Conservation (phyloP, 1,140 invertebrate species). For the Heliothis virescens region DNA sequence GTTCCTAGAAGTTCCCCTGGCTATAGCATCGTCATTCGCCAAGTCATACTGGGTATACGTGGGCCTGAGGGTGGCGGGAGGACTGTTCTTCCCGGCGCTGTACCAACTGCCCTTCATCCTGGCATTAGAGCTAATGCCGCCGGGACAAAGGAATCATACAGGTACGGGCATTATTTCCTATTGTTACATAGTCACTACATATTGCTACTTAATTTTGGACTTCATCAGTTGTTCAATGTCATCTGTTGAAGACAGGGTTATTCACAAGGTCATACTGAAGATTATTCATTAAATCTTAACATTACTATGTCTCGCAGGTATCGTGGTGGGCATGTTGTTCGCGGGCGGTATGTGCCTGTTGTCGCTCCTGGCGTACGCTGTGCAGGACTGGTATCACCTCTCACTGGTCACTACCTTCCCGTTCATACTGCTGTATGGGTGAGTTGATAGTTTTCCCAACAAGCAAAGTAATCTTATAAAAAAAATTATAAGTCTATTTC, state of each 20-base stretch:
- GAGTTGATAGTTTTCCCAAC: constrained; percentile 60
- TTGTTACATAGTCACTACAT: too few relatives aligned
- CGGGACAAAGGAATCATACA: constrained; percentile 89
- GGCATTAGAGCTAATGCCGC: constrained; percentile 90
- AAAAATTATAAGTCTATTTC: too few relatives aligned
- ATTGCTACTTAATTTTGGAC: too few relatives aligned
- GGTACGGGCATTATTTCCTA: constrained; percentile 70
- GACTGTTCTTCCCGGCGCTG: constrained; percentile 90
- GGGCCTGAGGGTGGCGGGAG: constrained; percentile 88
- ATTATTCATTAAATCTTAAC: too few relatives aligned
- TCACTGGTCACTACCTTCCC: constrained; percentile 90
- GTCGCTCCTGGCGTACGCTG: constrained; percentile 88
- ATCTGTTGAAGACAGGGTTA: neutral
- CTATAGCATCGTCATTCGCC: constrained; percentile 90
- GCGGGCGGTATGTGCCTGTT: constrained; percentile 89
- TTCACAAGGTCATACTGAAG: neutral
- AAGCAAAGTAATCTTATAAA: too few relatives aligned
- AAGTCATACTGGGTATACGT: constrained; percentile 89
- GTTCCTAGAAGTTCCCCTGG: constrained; percentile 89
- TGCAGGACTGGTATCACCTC: constrained; percentile 89
- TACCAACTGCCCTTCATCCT: constrained; percentile 91
- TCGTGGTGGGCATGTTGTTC: constrained; percentile 90
- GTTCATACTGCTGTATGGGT: constrained; percentile 89
- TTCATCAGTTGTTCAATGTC: too few relatives aligned
- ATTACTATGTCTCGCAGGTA: constrained; percentile 72